phyloP scores from a whole-genome alignment of 2,888 invertebrate genomes.

The Sialis fuliginosa region DNA sequence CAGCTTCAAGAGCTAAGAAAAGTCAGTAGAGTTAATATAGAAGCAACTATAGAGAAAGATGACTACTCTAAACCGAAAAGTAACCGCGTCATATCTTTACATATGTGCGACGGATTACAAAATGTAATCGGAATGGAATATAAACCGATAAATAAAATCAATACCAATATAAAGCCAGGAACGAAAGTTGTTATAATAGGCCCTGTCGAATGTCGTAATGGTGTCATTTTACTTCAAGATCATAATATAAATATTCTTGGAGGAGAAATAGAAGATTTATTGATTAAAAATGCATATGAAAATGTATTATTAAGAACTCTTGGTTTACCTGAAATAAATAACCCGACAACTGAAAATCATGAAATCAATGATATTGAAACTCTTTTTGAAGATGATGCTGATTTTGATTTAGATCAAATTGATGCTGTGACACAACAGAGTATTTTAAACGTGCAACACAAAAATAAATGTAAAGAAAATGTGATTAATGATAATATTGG shows the following conservation, averaged over 20 bases:
- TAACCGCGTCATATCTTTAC: constrained; percentile 49
- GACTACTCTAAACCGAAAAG: constrained; percentile 30
- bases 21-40: constrained; percentile 30
- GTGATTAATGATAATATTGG: too few relatives aligned
- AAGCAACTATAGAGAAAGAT: constrained; percentile 37
- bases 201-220: constrained; percentile 49
- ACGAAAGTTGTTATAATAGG: constrained; percentile 48
- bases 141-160: constrained; percentile 35
- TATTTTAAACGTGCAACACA: constrained; percentile 1
- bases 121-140: constrained; percentile 55
- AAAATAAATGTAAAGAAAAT: background rate
- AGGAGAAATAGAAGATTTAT: constrained; percentile 51
- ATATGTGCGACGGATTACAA: constrained; percentile 57
- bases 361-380: constrained; percentile 6
- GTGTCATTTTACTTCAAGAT: constrained; percentile 46
- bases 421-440: constrained; percentile 10
- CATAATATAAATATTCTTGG: constrained; percentile 42
- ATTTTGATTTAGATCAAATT: constrained; percentile 13
- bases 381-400: constrained; percentile 12
- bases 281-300: constrained; percentile 36
- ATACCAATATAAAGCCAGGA: constrained; percentile 38
- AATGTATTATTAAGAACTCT: constrained; percentile 39
- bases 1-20: constrained; percentile 28
- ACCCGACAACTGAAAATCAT: constrained; percentile 20
- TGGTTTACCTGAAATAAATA: constrained; percentile 30